Evolutionary conservation across 2,888 invertebrate species (phyloP).

Genomic region (Platycnemis pennipes): DNA sequence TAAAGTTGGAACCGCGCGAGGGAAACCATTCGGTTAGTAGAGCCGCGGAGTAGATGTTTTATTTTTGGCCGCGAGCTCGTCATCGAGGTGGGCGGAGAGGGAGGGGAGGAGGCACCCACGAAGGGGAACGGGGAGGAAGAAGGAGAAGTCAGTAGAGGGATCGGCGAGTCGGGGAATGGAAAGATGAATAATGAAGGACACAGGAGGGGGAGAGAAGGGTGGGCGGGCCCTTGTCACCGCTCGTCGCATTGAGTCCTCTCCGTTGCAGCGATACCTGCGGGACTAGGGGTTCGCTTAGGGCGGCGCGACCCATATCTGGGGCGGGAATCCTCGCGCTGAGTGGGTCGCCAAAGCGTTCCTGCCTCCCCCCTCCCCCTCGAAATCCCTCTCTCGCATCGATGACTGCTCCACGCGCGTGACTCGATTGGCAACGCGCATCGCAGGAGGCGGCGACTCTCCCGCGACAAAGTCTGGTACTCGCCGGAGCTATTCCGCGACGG

Average conservation of each 20-base stretch:
- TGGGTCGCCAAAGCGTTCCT: neutral
- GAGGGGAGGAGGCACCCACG: neutral
- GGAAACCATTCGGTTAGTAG: constrained; percentile 31
- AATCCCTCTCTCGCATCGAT: neutral
- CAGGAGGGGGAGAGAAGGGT: neutral
- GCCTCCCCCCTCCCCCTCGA: neutral
- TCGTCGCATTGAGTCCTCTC: neutral
- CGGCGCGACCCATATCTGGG: constrained; percentile 43
- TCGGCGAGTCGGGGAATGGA: no score
- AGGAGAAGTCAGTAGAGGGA: no score
- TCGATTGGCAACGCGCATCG: neutral
- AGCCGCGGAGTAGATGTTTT: constrained; percentile 37
- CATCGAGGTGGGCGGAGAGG: constrained; percentile 41
- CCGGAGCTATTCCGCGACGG: neutral
- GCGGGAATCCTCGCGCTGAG: neutral
- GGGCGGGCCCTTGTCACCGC: constrained; percentile 11
- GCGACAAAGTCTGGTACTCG: neutral
- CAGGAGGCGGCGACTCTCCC: neutral
- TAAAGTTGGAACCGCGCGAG: constrained; percentile 25
- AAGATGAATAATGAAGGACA: neutral
- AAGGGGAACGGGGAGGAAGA: no score
- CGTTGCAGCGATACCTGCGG: neutral
- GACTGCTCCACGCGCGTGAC: neutral
- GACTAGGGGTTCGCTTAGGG: constrained; percentile 4
- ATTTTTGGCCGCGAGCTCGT: constrained; percentile 56